phyloP scores from a whole-genome alignment of 2,113 vertebrate species.

The Xyrauchen texanus region DNA sequence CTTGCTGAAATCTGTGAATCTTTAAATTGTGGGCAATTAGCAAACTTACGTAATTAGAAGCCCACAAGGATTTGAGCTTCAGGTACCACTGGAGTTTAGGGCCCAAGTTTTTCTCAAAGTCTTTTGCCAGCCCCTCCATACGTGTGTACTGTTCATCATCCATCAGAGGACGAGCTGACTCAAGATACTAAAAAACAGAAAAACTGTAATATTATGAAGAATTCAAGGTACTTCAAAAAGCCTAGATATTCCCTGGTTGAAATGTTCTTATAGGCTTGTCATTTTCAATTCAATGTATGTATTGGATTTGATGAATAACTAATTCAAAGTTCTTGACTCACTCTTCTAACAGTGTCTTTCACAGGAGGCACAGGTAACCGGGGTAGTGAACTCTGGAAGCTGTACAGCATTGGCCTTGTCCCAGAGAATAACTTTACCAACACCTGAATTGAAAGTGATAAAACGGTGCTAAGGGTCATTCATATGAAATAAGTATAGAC shows the following conservation, averaged over 20 bases:
- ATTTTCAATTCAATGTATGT: too few species aligned
- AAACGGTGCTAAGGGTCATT: conserved; percentile 11
- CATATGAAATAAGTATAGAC: background rate
- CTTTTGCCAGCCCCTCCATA: conserved; percentile 85
- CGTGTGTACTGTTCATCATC: conserved; percentile 81
- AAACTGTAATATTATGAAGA: too few species aligned
- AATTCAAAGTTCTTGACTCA: conserved; percentile 57
- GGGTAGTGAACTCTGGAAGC: conserved; percentile 93
- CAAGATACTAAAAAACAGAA: conserved; percentile 80
- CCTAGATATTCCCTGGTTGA: background rate
- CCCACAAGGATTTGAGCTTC: conserved; percentile 96
- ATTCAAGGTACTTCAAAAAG: too few species aligned
- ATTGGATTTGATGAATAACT: too few species aligned
- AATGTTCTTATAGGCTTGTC: too few species aligned
- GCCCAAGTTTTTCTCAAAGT: conserved; percentile 88
- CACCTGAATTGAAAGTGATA: conserved; percentile 63
- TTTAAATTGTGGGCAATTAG: too few species aligned
- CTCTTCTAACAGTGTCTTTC: conserved; percentile 85
- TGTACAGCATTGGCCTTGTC: conserved; percentile 93
- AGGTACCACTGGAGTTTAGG: conserved; percentile 95
- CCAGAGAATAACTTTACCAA: conserved; percentile 93
- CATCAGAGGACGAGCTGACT: conserved; percentile 91
- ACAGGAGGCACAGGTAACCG: conserved; percentile 86
- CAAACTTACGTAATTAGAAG: conserved; percentile 91
- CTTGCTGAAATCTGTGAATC: too few species aligned